Percentiles rank a stretch among this genome's conserved stretches.
Evolutionary conservation across 2,888 invertebrate species (phyloP).

Genomic region (Gymnoscelis rufifasciata): DNA sequence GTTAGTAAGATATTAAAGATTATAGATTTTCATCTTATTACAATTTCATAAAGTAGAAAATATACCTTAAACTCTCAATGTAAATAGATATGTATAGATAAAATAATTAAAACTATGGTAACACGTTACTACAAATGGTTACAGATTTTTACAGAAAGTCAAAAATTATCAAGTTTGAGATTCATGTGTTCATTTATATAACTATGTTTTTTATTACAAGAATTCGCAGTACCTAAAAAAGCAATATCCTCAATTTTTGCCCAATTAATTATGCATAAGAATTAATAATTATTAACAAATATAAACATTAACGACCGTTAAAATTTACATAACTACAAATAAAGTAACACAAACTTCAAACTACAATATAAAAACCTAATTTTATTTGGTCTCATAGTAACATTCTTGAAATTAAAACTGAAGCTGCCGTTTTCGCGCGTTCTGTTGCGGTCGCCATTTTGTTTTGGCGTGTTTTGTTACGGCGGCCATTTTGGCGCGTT

Average conservation of each 20-base stretch:
- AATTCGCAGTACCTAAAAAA: too few relatives aligned
- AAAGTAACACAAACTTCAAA: constrained; percentile 57
- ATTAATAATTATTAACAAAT: constrained; percentile 50
- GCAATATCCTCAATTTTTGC: constrained; percentile 17
- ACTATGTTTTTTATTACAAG: too few relatives aligned
- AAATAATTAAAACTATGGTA: constrained; percentile 71
- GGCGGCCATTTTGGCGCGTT: too few relatives aligned
- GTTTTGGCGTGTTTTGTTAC: too few relatives aligned
- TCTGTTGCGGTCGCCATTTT: too few relatives aligned
- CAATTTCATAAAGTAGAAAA: constrained; percentile 59
- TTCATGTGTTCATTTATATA: constrained; percentile 10
- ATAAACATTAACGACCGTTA: constrained; percentile 58
- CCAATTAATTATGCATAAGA: constrained; percentile 35
- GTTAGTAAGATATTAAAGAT: constrained; percentile 45
- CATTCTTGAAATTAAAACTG: constrained; percentile 55
- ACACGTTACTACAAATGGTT: constrained; percentile 59
- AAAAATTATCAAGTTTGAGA: constrained; percentile 10
- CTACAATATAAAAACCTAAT: constrained; percentile 65
- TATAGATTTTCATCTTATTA: constrained; percentile 57
- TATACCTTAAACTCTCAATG: constrained; percentile 58
- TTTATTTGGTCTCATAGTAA: constrained; percentile 79
- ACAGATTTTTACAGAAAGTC: neutral
- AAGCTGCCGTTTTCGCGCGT: constrained; percentile 17
- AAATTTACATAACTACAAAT: constrained; percentile 72
- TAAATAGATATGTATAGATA: constrained; percentile 68